Percentiles rank a stretch among this genome's conserved stretches.
Conservation (phyloP, 2,113 vertebrate genomes). For the Rhinopomastus cyanomelas region DNA sequence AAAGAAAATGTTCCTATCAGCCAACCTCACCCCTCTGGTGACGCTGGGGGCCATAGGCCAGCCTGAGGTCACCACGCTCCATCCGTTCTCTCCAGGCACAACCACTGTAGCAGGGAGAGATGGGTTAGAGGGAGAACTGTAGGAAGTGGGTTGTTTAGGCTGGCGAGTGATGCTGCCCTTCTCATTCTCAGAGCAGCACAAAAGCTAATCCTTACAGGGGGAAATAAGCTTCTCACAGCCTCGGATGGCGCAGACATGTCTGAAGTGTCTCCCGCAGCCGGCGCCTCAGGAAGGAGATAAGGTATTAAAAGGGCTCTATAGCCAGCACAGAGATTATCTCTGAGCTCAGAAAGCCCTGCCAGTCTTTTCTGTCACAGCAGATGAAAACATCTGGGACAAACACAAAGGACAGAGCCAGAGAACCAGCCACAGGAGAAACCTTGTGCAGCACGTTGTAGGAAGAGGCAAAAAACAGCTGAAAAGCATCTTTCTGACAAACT, state of each 20-base stretch:
- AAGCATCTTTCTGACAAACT: background rate
- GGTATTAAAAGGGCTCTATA: background rate
- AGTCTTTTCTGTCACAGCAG: background rate
- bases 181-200: background rate
- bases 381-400: background rate
- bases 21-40: too few relatives aligned
- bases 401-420: background rate
- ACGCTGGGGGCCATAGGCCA: too few relatives aligned
- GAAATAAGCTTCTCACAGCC: background rate
- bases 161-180: background rate
- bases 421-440: background rate
- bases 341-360: background rate
- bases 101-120: background rate
- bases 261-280: background rate
- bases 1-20: too few relatives aligned
- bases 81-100: background rate
- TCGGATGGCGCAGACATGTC: background rate
- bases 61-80: background rate
- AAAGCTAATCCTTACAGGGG: background rate
- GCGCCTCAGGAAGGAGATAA: background rate
- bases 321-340: background rate
- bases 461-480: background rate
- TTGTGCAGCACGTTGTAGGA: background rate
- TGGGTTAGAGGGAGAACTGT: background rate
- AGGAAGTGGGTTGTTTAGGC: background rate